Evolutionary conservation across 2,888 invertebrate genomes (phyloP).

Genomic region (Mesopsocus fuscifrons): DNA sequence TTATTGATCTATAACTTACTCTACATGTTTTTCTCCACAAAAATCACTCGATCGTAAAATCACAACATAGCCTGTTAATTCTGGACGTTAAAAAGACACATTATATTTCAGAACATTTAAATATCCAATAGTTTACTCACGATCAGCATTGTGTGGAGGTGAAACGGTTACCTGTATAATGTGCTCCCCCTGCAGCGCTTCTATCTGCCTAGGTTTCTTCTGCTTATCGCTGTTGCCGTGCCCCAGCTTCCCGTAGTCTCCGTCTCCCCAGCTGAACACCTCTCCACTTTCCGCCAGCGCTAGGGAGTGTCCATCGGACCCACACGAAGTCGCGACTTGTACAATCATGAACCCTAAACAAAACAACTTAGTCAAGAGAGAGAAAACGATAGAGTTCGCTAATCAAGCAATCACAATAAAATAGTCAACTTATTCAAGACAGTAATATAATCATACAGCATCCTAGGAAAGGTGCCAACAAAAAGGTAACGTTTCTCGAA

Average conservation of each 20-base stretch:
- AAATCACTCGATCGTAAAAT: too few relatives aligned
- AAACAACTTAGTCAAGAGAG: background rate
- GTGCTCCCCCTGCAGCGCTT: constrained; percentile 38
- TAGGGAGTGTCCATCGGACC: constrained; percentile 42
- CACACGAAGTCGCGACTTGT: constrained; percentile 38
- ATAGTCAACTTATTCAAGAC: too few relatives aligned
- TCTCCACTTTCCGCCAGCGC: constrained; percentile 44
- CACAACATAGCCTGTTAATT: too few relatives aligned
- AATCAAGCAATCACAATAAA: background rate
- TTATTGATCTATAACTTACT: too few relatives aligned
- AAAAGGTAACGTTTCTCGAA: too few relatives aligned
- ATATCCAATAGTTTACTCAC: too few relatives aligned
- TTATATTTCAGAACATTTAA: too few relatives aligned
- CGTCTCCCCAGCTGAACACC: constrained; percentile 46
- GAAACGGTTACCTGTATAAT: constrained; percentile 33
- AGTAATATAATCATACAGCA: background rate
- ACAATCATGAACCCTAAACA: constrained; percentile 37
- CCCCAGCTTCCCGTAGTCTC: constrained; percentile 43
- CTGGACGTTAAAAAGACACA: too few relatives aligned
- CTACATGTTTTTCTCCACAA: too few relatives aligned
- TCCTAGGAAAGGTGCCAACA: too few relatives aligned
- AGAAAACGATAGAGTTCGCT: background rate
- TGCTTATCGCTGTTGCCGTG: constrained; percentile 44
- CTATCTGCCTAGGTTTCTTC: constrained; percentile 38
- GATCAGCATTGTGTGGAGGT: too few relatives aligned